A percentile compares a stretch with the other conserved stretches of the same genome.
Evolutionary conservation across 2,888 invertebrate species (phyloP).

Genomic region (Hydrotaea diabolus): DNA sequence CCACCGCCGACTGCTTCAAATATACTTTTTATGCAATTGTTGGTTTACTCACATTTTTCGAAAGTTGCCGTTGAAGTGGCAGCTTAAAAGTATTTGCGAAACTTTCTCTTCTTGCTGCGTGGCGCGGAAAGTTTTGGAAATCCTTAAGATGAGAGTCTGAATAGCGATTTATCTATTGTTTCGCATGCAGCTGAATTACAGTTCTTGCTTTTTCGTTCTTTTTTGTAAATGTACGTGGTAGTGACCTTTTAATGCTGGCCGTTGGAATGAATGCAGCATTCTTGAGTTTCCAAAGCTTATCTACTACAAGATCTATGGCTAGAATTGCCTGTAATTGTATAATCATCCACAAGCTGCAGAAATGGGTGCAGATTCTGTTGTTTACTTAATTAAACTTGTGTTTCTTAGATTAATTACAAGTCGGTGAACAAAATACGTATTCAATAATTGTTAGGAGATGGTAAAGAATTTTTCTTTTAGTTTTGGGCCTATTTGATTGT

Average conservation of each 20-base stretch:
- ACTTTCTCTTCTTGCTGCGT: conserved; percentile 4
- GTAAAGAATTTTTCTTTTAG: no score
- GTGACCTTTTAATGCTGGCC: background rate
- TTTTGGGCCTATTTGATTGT: no score
- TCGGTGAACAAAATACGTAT: no score
- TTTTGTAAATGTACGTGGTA: background rate
- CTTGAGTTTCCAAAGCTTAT: background rate
- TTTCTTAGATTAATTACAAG: no score
- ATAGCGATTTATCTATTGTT: conserved; percentile 6
- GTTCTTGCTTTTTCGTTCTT: background rate
- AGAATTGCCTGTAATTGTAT: background rate
- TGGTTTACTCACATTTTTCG: conserved; percentile 11
- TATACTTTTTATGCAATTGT: conserved; percentile 35
- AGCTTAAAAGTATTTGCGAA: conserved; percentile 37
- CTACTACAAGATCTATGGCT: background rate
- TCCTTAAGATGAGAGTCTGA: no score
- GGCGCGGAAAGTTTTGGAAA: conserved; percentile 25
- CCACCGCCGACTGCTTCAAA: conserved; percentile 4
- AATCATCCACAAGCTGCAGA: no score
- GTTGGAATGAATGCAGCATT: background rate
- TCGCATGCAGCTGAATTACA: background rate
- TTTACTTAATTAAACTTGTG: background rate
- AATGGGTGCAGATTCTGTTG: background rate
- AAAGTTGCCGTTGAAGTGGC: conserved; percentile 27
- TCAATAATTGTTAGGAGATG: no score